Percentiles rank a stretch among this genome's conserved stretches.
Conservation (phyloP, 1,140 invertebrate species). For the Cotesia glomerata region DNA sequence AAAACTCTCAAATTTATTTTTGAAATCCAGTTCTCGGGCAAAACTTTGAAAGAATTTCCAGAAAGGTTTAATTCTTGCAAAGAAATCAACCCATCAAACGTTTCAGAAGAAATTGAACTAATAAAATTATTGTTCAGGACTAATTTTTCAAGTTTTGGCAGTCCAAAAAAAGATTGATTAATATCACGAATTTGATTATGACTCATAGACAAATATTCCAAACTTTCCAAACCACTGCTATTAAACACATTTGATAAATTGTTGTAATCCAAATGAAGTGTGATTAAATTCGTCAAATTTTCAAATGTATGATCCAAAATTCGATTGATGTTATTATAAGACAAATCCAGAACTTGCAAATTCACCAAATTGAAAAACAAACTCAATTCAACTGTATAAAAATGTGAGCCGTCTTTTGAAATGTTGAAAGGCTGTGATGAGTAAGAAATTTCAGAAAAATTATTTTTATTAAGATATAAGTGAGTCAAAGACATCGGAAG, state of each 20-base stretch:
- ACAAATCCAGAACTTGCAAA: not conserved
- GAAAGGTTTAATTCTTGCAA: not conserved
- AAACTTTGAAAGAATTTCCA: not conserved
- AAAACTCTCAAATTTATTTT: not conserved
- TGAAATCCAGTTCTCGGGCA: not conserved
- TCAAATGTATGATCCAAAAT: not conserved
- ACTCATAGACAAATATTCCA: slow-evolving; percentile 9
- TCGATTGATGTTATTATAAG: not conserved
- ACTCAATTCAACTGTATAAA: not conserved
- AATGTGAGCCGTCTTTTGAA: not conserved
- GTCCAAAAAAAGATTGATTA: not conserved
- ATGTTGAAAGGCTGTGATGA: not conserved
- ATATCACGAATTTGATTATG: not conserved
- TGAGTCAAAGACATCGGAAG: too few relatives aligned
- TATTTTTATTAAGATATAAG: too few relatives aligned
- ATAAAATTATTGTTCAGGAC: not conserved
- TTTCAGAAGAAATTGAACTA: not conserved
- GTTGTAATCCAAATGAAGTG: slow-evolving; percentile 10
- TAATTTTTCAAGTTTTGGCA: not conserved
- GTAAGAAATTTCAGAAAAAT: not conserved
- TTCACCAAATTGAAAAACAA: not conserved
- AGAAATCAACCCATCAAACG: not conserved
- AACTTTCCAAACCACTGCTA: not conserved
- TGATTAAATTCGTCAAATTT: not conserved
- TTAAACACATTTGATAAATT: not conserved